Conservation (phyloP, 2,888 invertebrate genomes). For the Formica aserva region DNA sequence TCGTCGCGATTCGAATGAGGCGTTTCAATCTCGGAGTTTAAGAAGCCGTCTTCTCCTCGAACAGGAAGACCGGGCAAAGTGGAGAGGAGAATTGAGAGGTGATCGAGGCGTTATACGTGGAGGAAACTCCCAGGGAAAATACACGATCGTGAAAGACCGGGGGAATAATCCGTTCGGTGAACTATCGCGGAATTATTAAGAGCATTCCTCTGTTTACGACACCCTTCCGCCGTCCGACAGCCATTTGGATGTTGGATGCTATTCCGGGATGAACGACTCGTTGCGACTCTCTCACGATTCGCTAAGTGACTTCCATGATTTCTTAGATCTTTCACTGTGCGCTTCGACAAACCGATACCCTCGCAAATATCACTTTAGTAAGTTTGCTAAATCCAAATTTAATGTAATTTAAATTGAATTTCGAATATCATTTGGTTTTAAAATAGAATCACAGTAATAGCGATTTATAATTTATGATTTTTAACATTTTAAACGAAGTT, state of each 20-base stretch:
- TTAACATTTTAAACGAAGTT: not conserved
- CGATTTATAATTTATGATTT: not conserved
- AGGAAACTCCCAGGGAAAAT: constrained; percentile 43
- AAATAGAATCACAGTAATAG: not conserved
- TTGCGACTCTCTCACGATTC: constrained; percentile 44
- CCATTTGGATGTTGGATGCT: not conserved
- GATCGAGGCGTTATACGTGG: constrained; percentile 32
- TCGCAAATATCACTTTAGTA: not conserved
- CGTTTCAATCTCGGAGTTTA: constrained; percentile 60
- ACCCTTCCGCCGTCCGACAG: not conserved
- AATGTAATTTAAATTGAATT: not conserved
- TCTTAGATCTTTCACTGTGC: not conserved
- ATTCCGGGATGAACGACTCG: constrained; percentile 1
- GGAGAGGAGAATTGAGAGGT: constrained; percentile 41
- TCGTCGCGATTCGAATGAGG: constrained; percentile 49
- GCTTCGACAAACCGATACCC: not conserved
- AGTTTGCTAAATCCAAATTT: not conserved
- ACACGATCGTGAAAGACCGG: constrained; percentile 2
- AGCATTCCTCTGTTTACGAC: constrained; percentile 70
- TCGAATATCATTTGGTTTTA: not conserved
- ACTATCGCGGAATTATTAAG: constrained; percentile 70
- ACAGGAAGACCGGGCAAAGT: not conserved
- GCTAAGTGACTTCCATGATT: constrained; percentile 41
- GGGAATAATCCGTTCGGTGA: constrained; percentile 18
- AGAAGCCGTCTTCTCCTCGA: constrained; percentile 27